A percentile compares a stretch with the other conserved stretches of the same genome.
phyloP scores from a whole-genome alignment of 2,888 invertebrate genomes.

The Sclerodermus sp. region DNA sequence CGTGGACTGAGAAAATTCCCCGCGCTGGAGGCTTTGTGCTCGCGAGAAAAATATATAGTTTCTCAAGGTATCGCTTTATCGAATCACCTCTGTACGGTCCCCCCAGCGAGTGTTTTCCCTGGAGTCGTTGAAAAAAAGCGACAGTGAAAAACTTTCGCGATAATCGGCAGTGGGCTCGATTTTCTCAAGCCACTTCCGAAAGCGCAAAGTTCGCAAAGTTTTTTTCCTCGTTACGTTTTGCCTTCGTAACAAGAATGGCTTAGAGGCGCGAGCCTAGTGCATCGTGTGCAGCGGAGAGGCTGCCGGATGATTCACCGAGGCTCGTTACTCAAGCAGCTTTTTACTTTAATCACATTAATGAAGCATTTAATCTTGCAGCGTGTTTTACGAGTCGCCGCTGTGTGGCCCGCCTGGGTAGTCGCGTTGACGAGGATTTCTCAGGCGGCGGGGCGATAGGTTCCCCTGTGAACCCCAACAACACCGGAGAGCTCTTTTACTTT shows the following conservation, averaged over 20 bases:
- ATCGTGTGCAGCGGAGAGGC: conserved; percentile 15
- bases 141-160: no score
- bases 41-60: no score
- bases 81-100: no score
- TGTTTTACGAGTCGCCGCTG: conserved; percentile 56
- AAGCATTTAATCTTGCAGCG: conserved; percentile 57
- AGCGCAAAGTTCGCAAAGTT: no score
- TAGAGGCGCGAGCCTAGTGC: conserved; percentile 13
- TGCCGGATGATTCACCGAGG: conserved; percentile 50
- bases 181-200: no score
- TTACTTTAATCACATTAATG: conserved; percentile 59
- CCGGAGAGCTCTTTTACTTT: background rate
- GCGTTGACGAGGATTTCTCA: conserved; percentile 47
- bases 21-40: conserved; percentile 7
- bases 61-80: no score
- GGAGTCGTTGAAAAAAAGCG: no score
- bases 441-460: background rate
- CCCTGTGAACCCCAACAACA: no score
- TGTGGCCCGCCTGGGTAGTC: conserved; percentile 49
- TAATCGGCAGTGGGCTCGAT: no score
- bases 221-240: no score
- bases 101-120: no score
- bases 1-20: background rate
- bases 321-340: conserved; percentile 57
- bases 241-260: background rate